Evolutionary conservation across 2,113 vertebrate species (phyloP).

Genomic region (Pelecanoides urinatrix): DNA sequence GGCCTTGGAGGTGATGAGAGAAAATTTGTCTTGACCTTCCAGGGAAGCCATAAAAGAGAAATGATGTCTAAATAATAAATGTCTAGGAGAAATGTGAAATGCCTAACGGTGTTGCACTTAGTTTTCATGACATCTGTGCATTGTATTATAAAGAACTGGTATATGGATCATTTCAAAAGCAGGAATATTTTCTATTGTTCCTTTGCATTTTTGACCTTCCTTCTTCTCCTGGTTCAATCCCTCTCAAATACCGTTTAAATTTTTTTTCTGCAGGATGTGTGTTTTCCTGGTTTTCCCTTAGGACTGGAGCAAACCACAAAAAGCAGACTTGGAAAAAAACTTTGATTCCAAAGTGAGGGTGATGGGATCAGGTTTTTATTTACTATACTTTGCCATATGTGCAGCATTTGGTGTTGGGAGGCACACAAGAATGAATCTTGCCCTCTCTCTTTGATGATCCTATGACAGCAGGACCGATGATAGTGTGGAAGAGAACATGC

Average conservation of each 20-base stretch:
- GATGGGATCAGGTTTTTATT: not conserved
- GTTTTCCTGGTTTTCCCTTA: not conserved
- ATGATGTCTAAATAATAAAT: conserved; percentile 43
- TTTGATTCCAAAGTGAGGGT: not conserved
- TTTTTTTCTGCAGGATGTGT: not conserved
- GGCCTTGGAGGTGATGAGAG: conserved; percentile 38
- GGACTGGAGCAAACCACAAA: not conserved
- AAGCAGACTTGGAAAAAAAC: not conserved
- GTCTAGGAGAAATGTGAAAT: not conserved
- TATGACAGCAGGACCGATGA: not conserved
- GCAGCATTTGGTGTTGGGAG: not conserved
- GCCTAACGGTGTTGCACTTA: not conserved
- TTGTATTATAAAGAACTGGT: not conserved
- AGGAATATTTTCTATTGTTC: not conserved
- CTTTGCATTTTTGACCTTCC: conserved; percentile 25
- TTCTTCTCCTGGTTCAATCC: not conserved
- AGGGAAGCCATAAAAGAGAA: conserved; percentile 24
- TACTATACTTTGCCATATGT: not conserved
- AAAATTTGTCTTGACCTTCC: conserved; percentile 49
- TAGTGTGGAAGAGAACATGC: not conserved
- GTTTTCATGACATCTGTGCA: not conserved
- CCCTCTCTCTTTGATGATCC: not conserved
- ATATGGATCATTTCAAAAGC: not conserved
- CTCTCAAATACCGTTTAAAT: not conserved
- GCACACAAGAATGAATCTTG: not conserved